phyloP scores from a whole-genome alignment of 2,888 invertebrate species.

The Lepidocyrtoides sp. region DNA sequence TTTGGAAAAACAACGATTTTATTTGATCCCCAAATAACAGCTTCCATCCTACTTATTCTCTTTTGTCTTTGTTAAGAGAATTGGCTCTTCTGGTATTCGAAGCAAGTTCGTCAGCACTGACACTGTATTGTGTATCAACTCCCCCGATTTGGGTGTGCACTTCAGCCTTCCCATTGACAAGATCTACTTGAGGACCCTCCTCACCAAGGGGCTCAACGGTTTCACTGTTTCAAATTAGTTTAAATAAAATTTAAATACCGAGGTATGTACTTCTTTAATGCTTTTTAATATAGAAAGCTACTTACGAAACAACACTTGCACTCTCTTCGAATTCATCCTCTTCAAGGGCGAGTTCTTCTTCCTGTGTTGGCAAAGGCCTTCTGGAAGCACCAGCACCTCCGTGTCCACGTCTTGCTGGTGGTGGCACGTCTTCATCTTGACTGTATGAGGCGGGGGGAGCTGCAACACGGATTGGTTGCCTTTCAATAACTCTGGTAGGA shows the following conservation, averaged over 20 bases:
- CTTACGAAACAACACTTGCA: conserved; percentile 88
- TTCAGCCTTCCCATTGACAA: conserved; percentile 87
- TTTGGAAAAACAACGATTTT: not conserved
- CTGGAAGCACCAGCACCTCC: not conserved
- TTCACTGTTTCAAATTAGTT: conserved; percentile 86
- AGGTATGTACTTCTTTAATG: not conserved
- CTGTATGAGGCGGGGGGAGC: not conserved
- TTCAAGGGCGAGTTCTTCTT: conserved; percentile 58
- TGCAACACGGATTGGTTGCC: conserved; percentile 74
- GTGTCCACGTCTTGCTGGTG: not conserved
- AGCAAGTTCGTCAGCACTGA: conserved; percentile 86
- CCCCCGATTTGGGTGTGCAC: conserved; percentile 87
- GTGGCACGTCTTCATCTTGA: conserved; percentile 7
- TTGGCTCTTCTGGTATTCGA: not conserved
- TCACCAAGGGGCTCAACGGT: conserved; percentile 87
- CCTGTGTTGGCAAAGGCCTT: conserved; percentile 1
- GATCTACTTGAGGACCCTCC: conserved; percentile 87
- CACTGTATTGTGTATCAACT: conserved; percentile 86
- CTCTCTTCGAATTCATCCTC: conserved; percentile 70
- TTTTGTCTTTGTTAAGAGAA: not conserved
- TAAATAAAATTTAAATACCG: not conserved
- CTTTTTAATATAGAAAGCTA: conserved; percentile 22
- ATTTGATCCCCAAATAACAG: not conserved
- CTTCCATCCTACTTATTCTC: not conserved
- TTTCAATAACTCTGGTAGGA: conserved; percentile 57